A percentile compares a stretch with the other conserved stretches of the same genome.
These are phyloP conservation scores for Nematostella vectensis DNA, from an alignment of 92 coral and sea anemone species.

Conservation along the genomic window DNA sequence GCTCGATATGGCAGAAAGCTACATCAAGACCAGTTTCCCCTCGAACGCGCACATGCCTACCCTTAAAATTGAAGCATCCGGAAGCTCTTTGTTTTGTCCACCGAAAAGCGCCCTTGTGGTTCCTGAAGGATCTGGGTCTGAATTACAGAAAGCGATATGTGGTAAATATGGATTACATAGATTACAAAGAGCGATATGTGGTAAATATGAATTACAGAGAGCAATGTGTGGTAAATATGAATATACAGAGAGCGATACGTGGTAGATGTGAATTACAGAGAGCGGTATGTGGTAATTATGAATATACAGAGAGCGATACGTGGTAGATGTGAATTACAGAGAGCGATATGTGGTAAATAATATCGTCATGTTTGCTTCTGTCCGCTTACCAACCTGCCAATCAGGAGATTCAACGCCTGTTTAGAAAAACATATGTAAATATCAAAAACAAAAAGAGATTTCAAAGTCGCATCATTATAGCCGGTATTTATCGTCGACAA, in stretches of 20 bases:
- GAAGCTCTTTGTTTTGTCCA: constrained; percentile 50
- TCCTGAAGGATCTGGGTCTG: constrained; percentile 41
- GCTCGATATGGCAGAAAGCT: constrained; percentile 20
- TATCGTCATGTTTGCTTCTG: too few relatives aligned
- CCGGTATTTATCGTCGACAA: too few relatives aligned
- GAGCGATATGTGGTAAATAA: too few relatives aligned
- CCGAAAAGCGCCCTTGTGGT: constrained; percentile 35
- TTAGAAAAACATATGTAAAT: too few relatives aligned
- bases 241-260: constrained; percentile 55
- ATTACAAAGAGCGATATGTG: constrained; percentile 55
- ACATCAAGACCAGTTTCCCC: constrained; percentile 31
- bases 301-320: constrained; percentile 58
- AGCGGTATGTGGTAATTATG: too few relatives aligned
- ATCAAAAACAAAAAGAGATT: too few relatives aligned
- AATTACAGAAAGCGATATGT: constrained; percentile 54
- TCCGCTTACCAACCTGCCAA: too few relatives aligned
- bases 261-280: constrained; percentile 55
- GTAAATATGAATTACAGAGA: constrained; percentile 51
- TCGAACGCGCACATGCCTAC: constrained; percentile 36
- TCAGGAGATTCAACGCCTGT: too few relatives aligned
- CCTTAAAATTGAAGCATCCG: constrained; percentile 35
- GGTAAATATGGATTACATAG: constrained; percentile 56
- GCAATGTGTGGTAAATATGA: too few relatives aligned
- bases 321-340: constrained; percentile 49
- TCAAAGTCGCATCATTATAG: too few relatives aligned